Conservation (phyloP, 2,888 invertebrate genomes). For the Eueremaeus valkanovi region DNA sequence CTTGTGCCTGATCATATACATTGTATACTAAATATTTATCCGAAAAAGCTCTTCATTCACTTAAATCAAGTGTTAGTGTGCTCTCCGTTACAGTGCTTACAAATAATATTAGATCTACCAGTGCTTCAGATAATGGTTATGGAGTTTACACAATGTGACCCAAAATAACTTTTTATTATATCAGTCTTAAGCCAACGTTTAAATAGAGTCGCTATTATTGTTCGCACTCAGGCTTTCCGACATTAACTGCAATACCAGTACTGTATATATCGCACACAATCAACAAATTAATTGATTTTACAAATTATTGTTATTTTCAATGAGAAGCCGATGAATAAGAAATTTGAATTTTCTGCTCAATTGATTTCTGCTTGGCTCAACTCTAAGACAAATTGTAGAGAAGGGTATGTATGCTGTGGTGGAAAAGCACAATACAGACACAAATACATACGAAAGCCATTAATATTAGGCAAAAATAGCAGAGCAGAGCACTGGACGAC, state of each 20-base stretch:
- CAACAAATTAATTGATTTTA: no score
- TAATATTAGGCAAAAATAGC: neutral
- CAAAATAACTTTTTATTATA: neutral
- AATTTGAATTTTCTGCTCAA: neutral
- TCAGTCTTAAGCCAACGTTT: neutral
- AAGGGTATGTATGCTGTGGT: no score
- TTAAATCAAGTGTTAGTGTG: conserved; percentile 15
- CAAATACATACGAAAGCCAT: neutral
- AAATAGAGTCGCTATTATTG: neutral
- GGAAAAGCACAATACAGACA: no score
- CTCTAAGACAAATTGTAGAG: no score
- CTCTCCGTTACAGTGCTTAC: neutral
- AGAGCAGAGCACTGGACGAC: neutral
- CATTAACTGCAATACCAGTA: neutral
- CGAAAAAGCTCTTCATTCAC: conserved; percentile 9
- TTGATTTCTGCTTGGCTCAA: no score
- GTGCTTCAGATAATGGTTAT: conserved; percentile 27
- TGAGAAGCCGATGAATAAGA: no score
- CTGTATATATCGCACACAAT: neutral
- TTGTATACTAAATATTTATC: conserved; percentile 5
- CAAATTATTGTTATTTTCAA: no score
- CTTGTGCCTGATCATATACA: no score
- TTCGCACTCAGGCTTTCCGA: neutral
- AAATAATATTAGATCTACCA: conserved; percentile 18
- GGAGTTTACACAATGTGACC: conserved; percentile 7